Conservation (phyloP, 2,113 vertebrate species). For the Chaetodon auriga region DNA sequence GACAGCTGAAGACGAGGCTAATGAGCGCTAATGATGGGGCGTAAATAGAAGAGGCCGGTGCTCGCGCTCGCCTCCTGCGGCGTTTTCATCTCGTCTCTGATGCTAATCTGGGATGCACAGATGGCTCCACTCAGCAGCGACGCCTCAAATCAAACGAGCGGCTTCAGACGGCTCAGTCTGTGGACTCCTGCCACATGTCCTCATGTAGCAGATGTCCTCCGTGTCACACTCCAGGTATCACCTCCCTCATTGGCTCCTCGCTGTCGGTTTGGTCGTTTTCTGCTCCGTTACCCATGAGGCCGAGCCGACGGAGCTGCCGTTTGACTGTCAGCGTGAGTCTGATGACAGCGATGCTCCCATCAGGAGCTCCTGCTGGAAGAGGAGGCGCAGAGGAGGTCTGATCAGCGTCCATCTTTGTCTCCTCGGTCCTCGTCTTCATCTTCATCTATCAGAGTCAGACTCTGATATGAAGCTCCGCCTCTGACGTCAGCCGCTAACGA, state of each 20-base stretch:
- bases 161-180: not conserved
- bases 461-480: too few relatives aligned
- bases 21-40: too few relatives aligned
- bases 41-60: not conserved
- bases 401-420: not conserved
- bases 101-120: not conserved
- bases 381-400: not conserved
- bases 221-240: not conserved
- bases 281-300: not conserved
- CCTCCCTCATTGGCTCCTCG: not conserved
- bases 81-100: not conserved
- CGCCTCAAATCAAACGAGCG: slow-evolving; percentile 14
- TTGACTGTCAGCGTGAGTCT: not conserved
- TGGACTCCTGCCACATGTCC: slow-evolving; percentile 1
- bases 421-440: not conserved
- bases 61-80: not conserved
- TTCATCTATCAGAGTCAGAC: too few relatives aligned
- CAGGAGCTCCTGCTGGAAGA: slow-evolving; percentile 10
- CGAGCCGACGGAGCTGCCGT: not conserved
- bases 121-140: not conserved
- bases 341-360: slow-evolving; percentile 15
- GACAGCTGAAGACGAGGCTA: too few relatives aligned
- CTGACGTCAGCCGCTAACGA: too few relatives aligned
- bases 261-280: slow-evolving; percentile 10
- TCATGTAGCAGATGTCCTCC: slow-evolving; percentile 22